Evolutionary conservation across 92 coral and sea anemone genomes (phyloP).

Genomic region (Phymanthus crucifer): DNA sequence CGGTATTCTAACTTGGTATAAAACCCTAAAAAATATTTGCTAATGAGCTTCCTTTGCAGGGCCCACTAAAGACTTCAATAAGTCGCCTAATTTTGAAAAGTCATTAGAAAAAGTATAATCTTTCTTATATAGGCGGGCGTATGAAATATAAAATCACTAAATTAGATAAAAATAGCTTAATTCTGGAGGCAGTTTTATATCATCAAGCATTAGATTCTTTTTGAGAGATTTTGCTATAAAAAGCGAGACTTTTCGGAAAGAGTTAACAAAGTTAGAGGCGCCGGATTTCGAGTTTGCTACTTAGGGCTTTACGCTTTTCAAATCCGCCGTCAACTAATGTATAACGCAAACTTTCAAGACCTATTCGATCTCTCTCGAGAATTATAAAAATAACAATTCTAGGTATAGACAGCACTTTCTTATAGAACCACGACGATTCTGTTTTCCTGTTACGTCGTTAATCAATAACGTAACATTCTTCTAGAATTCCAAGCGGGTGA

Average conservation of each 20-base stretch:
- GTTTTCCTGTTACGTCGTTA: background rate
- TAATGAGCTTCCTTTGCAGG: constrained; percentile 20
- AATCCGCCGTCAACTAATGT: constrained; percentile 19
- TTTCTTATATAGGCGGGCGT: constrained; percentile 23
- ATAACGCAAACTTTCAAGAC: constrained; percentile 24
- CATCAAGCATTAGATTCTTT: background rate
- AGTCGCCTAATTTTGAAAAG: constrained; percentile 16
- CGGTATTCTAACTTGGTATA: constrained; percentile 19
- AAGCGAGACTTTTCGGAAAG: background rate
- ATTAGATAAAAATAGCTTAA: constrained; percentile 5
- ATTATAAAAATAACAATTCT: constrained; percentile 9
- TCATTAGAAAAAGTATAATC: constrained; percentile 18
- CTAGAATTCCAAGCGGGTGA: constrained; percentile 7
- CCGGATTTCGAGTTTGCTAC: constrained; percentile 20
- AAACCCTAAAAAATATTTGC: constrained; percentile 34
- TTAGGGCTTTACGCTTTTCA: constrained; percentile 14
- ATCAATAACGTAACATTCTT: constrained; percentile 2
- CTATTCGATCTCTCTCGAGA: constrained; percentile 5
- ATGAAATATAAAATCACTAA: background rate
- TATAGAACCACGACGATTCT: constrained; percentile 9
- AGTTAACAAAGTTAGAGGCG: background rate
- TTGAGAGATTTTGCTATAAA: background rate
- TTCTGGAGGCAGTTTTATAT: background rate
- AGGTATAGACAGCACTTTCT: constrained; percentile 13
- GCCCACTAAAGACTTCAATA: constrained; percentile 14